Percentiles rank a stretch among this genome's conserved stretches.
phyloP scores from a whole-genome alignment of 1,140 invertebrate species.

The Protaetia brevitarsis region DNA sequence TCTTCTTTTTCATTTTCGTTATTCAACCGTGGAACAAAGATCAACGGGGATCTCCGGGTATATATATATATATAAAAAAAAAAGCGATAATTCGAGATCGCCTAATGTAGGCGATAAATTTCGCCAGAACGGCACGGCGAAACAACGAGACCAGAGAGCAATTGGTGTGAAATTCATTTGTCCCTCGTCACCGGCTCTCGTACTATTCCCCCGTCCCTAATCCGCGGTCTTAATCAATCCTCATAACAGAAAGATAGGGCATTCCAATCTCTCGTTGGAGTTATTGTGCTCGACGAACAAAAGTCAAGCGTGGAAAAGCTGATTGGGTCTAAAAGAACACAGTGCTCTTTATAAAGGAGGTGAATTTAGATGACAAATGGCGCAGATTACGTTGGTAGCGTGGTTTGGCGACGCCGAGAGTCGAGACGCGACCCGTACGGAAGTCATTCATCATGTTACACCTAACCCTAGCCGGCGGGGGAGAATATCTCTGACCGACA shows the following conservation, averaged over 20 bases:
- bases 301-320: conserved; percentile 39
- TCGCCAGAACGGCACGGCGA: conserved; percentile 31
- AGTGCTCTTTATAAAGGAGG: conserved; percentile 44
- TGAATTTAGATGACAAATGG: conserved; percentile 46
- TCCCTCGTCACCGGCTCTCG: conserved; percentile 34
- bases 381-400: conserved; percentile 41
- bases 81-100: conserved; percentile 38
- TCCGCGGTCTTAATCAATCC: conserved; percentile 43
- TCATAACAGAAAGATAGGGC: conserved; percentile 43
- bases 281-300: conserved; percentile 40
- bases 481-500: conserved; percentile 21
- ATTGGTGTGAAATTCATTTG: conserved; percentile 47
- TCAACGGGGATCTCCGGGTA: neutral
- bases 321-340: conserved; percentile 45
- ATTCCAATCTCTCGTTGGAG: conserved; percentile 37
- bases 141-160: conserved; percentile 39
- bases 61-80: conserved; percentile 25
- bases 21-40: conserved; percentile 11
- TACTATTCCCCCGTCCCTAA: neutral
- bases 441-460: conserved; percentile 41
- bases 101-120: conserved; percentile 41
- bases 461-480: conserved; percentile 26
- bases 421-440: conserved; percentile 35
- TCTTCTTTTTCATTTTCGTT: neutral
- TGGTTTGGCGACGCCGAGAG: conserved; percentile 40